Base-by-base conservation (phyloP, 1,140 invertebrate species). In the Globodera rostochiensis region DNA sequence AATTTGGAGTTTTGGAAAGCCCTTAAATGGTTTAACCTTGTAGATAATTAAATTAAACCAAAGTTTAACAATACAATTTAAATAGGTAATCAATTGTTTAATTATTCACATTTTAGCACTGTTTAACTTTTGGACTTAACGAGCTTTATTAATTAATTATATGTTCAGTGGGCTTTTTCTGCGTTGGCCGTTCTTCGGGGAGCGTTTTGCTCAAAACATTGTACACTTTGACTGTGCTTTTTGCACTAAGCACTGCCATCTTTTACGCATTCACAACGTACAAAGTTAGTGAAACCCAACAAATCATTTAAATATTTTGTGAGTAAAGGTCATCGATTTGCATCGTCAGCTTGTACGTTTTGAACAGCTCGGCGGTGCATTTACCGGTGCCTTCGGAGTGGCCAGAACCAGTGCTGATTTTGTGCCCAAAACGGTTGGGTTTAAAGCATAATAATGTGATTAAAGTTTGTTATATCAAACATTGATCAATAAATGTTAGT, bases 191-290 rank as follows among this genome's bases (percentile, higher is more conserved):
- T 21, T 87, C 86, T 69, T 87, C 88, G 76, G 88, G 88, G 13
- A 87, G 81, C 70, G 86, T 89, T 80, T 79, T 89, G 6, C 82
- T 88, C 4, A 89, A 89, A 74, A 84, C 85, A 3, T 73, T 89
- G 0, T 89, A 89, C 77, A 79, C 73, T 36, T 78, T 89, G 8
- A 86, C 84, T 9, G 53, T 88, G 46, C 77, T 82, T 8, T 80
- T 89, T 53, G 83, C 85, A 36, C 82, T 88, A 57, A 77, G 81
- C 11, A 85, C 86, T 3, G 83, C 86, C 13, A 83, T 89, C 13
- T 89, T 89, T 80, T 89, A 89, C 70, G 87, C 86, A 21, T 89
- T 88, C 80, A 88, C 87, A 66, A 88, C 87, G 50, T 88, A 84
- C 80, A 78, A 86, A 66, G 87, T 88, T 47, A 36, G 11, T 36